Evolutionary conservation across 2,797 vertebrate genomes (phyloP).

Genomic region (Morus bassanus): DNA sequence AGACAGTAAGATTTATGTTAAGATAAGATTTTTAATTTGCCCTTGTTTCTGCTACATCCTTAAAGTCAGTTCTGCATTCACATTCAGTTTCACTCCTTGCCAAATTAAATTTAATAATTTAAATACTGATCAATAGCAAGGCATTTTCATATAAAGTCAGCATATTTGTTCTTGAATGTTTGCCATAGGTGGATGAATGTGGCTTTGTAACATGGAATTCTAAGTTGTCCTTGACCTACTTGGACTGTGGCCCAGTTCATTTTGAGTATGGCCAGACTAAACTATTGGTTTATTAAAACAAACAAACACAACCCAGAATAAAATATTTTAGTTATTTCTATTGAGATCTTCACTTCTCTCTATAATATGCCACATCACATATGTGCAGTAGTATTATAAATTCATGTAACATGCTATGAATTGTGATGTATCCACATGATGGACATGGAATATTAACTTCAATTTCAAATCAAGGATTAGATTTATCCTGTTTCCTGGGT

Average conservation of each 20-base stretch:
- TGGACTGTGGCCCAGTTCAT: neutral
- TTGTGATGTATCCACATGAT: accelerated
- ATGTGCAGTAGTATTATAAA: neutral
- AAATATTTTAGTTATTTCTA: neutral
- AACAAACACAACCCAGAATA: neutral
- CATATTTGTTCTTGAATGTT: neutral
- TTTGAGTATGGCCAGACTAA: neutral
- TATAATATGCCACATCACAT: neutral
- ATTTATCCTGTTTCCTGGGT: neutral
- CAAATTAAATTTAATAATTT: neutral
- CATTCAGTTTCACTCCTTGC: neutral
- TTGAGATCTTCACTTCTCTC: neutral
- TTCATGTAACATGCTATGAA: neutral
- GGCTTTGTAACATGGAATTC: neutral
- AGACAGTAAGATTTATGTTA: neutral
- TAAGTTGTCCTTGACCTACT: neutral
- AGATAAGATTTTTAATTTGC: neutral
- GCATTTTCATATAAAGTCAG: neutral
- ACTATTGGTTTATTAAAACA: conserved; percentile 14
- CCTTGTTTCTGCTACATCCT: neutral
- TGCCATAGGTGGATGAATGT: neutral
- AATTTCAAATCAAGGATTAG: neutral
- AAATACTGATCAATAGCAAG: neutral
- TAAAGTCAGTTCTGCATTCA: neutral
- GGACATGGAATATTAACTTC: neutral